A percentile compares a stretch with the other conserved stretches of the same genome.
Evolutionary conservation across 2,797 vertebrate species (phyloP).

Genomic region (Sebastes trivittatus): DNA sequence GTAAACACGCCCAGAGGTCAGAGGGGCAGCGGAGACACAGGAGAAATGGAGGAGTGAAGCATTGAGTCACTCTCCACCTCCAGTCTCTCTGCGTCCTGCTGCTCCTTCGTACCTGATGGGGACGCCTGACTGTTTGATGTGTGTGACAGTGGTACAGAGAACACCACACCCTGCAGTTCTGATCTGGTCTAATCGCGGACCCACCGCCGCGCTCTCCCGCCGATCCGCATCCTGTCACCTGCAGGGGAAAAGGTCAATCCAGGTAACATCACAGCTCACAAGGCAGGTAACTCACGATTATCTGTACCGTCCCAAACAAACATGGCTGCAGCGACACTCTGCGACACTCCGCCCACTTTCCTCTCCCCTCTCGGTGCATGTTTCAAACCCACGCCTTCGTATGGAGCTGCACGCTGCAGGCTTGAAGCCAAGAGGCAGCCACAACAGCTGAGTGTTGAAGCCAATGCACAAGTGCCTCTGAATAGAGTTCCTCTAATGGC

Average conservation of each 20-base stretch:
- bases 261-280: slow-evolving; percentile 63
- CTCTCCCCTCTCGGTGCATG: not conserved
- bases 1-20: slow-evolving; percentile 50
- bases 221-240: slow-evolving; percentile 66
- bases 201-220: slow-evolving; percentile 39
- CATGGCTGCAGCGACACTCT: slow-evolving; percentile 17
- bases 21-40: slow-evolving; percentile 11
- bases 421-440: not conserved
- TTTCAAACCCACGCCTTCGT: slow-evolving; percentile 9
- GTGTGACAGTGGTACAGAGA: slow-evolving; percentile 57
- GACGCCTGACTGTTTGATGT: slow-evolving; percentile 75
- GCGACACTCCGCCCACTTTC: slow-evolving; percentile 8
- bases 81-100: slow-evolving; percentile 49
- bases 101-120: slow-evolving; percentile 59
- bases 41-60: slow-evolving; percentile 36
- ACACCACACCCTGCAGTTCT: slow-evolving; percentile 69
- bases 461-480: not conserved
- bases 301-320: slow-evolving; percentile 41
- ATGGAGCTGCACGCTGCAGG: not conserved
- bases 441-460: not conserved
- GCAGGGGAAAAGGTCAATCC: slow-evolving; percentile 69
- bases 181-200: slow-evolving; percentile 61
- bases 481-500: not conserved
- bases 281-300: slow-evolving; percentile 55
- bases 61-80: slow-evolving; percentile 65